phyloP scores from a whole-genome alignment of 2,113 vertebrate species.

The Abramis brama region DNA sequence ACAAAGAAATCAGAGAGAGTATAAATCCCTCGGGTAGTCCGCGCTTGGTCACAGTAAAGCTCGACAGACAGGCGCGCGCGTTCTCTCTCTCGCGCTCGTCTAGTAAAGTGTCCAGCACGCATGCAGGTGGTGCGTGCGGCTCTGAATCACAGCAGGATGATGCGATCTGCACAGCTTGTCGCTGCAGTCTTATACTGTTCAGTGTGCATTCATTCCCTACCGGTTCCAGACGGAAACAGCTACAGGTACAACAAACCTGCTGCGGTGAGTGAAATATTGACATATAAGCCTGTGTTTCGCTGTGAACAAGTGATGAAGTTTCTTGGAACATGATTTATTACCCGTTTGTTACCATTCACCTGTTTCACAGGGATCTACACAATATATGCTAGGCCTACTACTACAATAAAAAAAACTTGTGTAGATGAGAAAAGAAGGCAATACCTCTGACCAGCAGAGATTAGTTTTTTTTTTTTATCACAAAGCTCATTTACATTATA shows the following conservation, averaged over 20 bases:
- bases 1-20: conserved; percentile 73
- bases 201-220: conserved; percentile 50
- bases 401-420: neutral
- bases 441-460: neutral
- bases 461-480: too few relatives aligned
- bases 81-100: neutral
- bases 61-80: conserved; percentile 26
- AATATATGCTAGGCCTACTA: neutral
- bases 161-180: conserved; percentile 29
- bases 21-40: conserved; percentile 68
- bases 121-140: conserved; percentile 43
- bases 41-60: conserved; percentile 57
- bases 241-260: conserved; percentile 61
- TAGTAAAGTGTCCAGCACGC: conserved; percentile 23
- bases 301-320: neutral
- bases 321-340: neutral
- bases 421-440: neutral
- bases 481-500: neutral
- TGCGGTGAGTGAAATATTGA: conserved; percentile 65
- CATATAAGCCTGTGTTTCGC: neutral
- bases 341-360: neutral
- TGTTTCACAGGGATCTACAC: neutral
- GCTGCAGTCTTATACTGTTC: conserved; percentile 46
- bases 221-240: conserved; percentile 55
- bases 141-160: conserved; percentile 8